Evolutionary conservation across 2,797 vertebrate genomes (phyloP).

Genomic region (Thunnus albacares): DNA sequence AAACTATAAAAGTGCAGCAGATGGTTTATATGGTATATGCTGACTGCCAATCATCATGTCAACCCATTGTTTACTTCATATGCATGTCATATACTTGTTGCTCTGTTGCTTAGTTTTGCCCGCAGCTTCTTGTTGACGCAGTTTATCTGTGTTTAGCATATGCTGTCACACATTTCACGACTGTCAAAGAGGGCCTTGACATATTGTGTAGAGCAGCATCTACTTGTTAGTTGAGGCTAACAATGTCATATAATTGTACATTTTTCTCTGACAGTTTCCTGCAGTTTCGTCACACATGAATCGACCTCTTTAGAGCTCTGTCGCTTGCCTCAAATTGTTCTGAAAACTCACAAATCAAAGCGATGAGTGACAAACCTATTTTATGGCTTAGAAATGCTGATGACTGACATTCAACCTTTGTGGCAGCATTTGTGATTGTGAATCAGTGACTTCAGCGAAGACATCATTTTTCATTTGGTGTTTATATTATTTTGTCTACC

Average conservation of each 20-base stretch:
- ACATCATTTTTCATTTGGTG: background rate
- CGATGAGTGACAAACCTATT: background rate
- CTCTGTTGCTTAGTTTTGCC: background rate
- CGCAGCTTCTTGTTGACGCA: background rate
- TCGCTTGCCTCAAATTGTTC: background rate
- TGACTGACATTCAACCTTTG: background rate
- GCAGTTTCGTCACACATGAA: background rate
- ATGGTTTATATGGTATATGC: too few species aligned
- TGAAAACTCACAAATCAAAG: background rate
- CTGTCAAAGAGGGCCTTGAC: background rate
- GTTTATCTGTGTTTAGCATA: background rate
- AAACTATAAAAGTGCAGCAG: background rate
- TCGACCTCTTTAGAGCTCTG: background rate
- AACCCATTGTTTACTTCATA: background rate
- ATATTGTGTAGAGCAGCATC: background rate
- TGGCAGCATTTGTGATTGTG: background rate
- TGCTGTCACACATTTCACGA: background rate
- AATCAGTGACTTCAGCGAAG: background rate
- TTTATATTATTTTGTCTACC: constrained; percentile 9
- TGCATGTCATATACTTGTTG: background rate
- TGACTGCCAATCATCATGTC: too few species aligned
- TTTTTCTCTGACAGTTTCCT: background rate
- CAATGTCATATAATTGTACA: background rate
- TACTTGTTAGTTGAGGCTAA: too few species aligned
- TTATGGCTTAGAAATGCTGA: background rate